Percentiles rank a stretch among this genome's conserved stretches.
phyloP scores from a whole-genome alignment of 2,888 invertebrate species.

The Ptilodon capucinus region DNA sequence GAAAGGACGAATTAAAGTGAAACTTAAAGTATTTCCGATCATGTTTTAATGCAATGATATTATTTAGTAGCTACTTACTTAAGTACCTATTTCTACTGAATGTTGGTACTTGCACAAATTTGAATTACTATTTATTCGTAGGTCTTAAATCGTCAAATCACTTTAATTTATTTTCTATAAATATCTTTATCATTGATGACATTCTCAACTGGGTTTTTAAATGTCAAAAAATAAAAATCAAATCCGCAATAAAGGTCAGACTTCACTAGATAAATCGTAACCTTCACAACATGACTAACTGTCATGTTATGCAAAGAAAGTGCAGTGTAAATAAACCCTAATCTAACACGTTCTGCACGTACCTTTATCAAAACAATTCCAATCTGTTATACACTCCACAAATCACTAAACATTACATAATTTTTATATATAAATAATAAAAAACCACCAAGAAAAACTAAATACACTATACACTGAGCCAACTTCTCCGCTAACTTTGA shows the following conservation, averaged over 20 bases:
- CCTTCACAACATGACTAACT: conserved; percentile 73
- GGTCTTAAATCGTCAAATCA: no score
- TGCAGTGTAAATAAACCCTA: conserved; percentile 50
- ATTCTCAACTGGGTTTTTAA: neutral
- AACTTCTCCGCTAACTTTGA: conserved; percentile 59
- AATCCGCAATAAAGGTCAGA: conserved; percentile 26
- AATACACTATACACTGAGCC: conserved; percentile 58
- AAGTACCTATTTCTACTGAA: no score
- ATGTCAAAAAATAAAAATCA: conserved; percentile 4
- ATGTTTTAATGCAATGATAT: no score
- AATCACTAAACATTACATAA: conserved; percentile 32
- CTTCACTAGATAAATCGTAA: conserved; percentile 35
- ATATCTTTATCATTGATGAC: no score
- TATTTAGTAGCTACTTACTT: no score
- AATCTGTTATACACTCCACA: conserved; percentile 30
- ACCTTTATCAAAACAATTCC: conserved; percentile 23
- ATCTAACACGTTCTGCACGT: conserved; percentile 32
- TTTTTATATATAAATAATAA: conserved; percentile 33
- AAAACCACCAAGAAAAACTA: conserved; percentile 41
- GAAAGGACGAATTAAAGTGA: no score
- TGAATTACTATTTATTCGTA: no score
- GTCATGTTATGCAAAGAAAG: conserved; percentile 62
- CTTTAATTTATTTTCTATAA: no score
- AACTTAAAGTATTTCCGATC: no score
- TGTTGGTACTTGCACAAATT: no score